Evolutionary conservation across 2,113 vertebrate species (phyloP), one percentile per base, ranked within the genome.

Genomic region (Lasiurus cinereus): DNA sequence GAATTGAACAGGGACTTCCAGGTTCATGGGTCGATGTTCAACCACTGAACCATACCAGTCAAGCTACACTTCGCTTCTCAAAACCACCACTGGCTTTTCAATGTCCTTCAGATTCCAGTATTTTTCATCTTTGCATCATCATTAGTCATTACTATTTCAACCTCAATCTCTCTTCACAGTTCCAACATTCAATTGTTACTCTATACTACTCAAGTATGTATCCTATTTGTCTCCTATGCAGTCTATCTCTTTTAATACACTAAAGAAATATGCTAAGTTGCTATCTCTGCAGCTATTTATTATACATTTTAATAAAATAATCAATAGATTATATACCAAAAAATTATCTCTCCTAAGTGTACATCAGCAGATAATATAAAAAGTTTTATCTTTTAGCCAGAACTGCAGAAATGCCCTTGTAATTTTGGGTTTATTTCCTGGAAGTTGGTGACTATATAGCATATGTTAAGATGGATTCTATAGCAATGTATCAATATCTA

Each of bases 101-200:
- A 39, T 86, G 22, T 54, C 62, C 7, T 86, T 70, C 31, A 46
- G 6, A 52, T 31, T 76, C 59, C 69, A 48, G 21, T 78, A 36
- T 56, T 87, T 92, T 93, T 59, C 15, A 85, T 67, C 48, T 82
- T 90, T 39, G 72, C 8, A 54, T 93, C 64, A 88, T 59, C n/a
- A 56, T 54, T 54, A 87, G 33, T 72, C n/a, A 83, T 64, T 33
- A 83, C 59, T 83, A 87, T 92, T 74, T 48, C 13, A 83, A 36
- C 62, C 43, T 82, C 5, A 59, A 59, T 64, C 62, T 66, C 56
- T 62, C 18, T 96, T 91, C 43, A 12, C 27, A 85, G 14, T 36
- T 79, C 74, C 48, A 88, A 12, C 11, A 33, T 70, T 74, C 11
- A 88, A 24, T 54, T 27, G 16, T 43, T 93, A 14, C 22, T 96